Evolutionary conservation across 2,113 vertebrate species (phyloP), one percentile per base, ranked within the genome.

Genomic region (Pluvianellus socialis): DNA sequence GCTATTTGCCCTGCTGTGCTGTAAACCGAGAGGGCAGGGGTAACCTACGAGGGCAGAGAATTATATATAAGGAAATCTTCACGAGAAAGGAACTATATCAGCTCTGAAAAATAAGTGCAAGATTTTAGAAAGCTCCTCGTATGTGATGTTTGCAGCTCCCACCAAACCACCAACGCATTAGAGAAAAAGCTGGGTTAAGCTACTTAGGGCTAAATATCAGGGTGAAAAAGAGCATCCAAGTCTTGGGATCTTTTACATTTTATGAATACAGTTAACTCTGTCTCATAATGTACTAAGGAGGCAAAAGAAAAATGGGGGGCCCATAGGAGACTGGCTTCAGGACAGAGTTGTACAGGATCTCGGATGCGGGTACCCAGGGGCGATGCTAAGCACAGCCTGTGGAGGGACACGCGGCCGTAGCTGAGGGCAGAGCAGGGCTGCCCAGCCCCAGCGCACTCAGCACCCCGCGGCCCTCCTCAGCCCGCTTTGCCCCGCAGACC

Each of bases 331-430:
- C 17, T 33, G 28, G 24, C 42, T 63, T 77, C 61, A 63, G 49
- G 55, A 24, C 9, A 19, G 58, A 38, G 27, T 10, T 21, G 23
- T 21, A 32, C 1, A 0, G 3, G 11, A 9, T 26, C 61, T 65
- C 32, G 19, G 72, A 47, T 14, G 23, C 20, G 0, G 0, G 38
- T 10, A 4, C 17, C 30, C 14, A 30, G 62, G n/a, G 19, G 14
- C 17, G 62, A 59, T 12, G n/a, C 21, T 15, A 56, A 63, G 21
- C 66, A 52, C 42, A 8, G 44, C 33, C 5, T 10, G 32, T 9
- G 35, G 71, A 55, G 1, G 2, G 62, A 32, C 49, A 14, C 1
- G 2, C 3, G 4, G 2, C 35, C 0, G 0, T 14, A 27, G 49
- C 62, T 32, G 44, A 70, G 38, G 68, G 44, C 56, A 80, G 75